phyloP scores from a whole-genome alignment of 2,113 vertebrate genomes.

The Dipodomys merriami region DNA sequence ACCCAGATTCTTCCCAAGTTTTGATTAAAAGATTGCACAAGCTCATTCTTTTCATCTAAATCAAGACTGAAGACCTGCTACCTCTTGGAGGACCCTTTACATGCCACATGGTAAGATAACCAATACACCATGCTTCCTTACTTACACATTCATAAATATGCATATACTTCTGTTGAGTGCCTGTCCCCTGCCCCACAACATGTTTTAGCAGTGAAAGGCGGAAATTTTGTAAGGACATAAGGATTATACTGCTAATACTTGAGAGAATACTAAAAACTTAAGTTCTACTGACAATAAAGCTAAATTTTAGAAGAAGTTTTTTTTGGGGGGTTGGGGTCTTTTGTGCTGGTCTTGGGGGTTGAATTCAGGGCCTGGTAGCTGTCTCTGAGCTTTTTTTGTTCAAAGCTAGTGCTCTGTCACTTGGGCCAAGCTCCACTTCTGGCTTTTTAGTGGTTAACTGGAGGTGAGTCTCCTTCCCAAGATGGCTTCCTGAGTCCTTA shows the following conservation, averaged over 20 bases:
- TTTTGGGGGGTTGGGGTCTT: too few species aligned
- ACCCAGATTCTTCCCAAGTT: background rate
- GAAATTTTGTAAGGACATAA: background rate
- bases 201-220: background rate
- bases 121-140: background rate
- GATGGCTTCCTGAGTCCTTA: too few species aligned
- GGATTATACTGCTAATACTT: background rate
- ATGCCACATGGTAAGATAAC: background rate
- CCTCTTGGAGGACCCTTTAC: conserved; percentile 3
- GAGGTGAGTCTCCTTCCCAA: too few species aligned
- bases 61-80: background rate
- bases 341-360: too few species aligned
- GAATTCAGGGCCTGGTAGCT: too few species aligned
- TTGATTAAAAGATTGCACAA: background rate
- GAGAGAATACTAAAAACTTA: background rate
- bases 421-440: too few species aligned
- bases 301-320: background rate
- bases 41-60: background rate
- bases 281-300: background rate
- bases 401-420: too few species aligned
- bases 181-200: background rate
- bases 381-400: too few species aligned
- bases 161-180: background rate
- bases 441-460: too few species aligned
- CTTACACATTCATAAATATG: background rate